Evolutionary conservation across 2,888 invertebrate species (phyloP), one percentile per base, ranked within the genome.

Genomic region (Cephus pygmeus): DNA sequence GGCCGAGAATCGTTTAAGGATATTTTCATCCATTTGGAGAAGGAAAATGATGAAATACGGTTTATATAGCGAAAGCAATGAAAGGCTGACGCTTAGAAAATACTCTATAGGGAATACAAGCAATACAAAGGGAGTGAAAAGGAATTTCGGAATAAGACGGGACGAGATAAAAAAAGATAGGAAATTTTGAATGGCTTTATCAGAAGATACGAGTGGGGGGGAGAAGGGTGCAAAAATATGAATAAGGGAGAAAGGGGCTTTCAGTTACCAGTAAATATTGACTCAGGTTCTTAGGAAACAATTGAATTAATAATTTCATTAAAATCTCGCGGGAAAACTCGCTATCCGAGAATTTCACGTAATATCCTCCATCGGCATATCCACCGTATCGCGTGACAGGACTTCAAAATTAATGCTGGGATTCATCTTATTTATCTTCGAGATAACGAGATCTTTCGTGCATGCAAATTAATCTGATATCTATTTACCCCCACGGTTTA

Each of bases 281-380:
- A 83, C 84, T 77, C 73, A 79, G 76, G 79, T 80, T 81, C 82
- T 82, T 79, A 71, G 77, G 76, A 76, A 80, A 73, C 81, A 84
- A 84, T 84, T 83, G 83, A 87, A 85, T 86, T 83, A 86, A 84
- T 86, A 83, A 86, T 87, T 86, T 82, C 83, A 86, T 85, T 85
- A 85, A 81, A 83, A 85, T 82, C 82, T 81, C 78, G 77, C 31
- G 80, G 79, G 75, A 80, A 80, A 71, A 71, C 73, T 81, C 75
- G n/a, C 69, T 68, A 35, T 34, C 69, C 78, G 75, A 69, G 33
- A 73, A 78, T 73, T 77, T 76, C 76, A 75, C 69, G 76, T 56
- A 56, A 56, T 56, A 56, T 23, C 1, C 9, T 23, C 6, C 56
- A 56, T 56, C 56, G 23, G 56, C 56, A 23, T 23, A 9, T 1